These are phyloP conservation scores for Drosophila bocqueti DNA, from an alignment of 1,140 invertebrate genomes.

Conservation along the genomic window DNA sequence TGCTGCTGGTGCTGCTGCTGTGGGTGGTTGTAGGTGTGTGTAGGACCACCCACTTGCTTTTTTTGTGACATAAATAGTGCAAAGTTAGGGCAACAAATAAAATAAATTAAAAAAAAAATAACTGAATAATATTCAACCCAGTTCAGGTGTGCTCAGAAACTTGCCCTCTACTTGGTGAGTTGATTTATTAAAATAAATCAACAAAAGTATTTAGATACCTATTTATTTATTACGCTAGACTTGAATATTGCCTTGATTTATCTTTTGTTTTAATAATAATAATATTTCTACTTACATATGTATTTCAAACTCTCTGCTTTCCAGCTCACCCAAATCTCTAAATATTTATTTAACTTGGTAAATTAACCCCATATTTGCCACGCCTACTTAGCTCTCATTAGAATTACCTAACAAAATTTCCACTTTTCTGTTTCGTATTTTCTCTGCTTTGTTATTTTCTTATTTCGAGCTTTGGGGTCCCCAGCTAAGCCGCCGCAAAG, in stretches of 20 bases:
- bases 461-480: background rate
- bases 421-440: constrained; percentile 22
- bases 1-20: background rate
- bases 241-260: background rate
- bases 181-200: background rate
- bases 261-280: background rate
- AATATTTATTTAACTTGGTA: background rate
- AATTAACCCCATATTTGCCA: constrained; percentile 29
- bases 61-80: constrained; percentile 16
- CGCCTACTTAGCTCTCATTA: constrained; percentile 41
- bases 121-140: constrained; percentile 1
- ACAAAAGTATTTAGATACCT: background rate
- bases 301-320: background rate
- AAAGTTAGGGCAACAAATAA: background rate
- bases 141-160: background rate
- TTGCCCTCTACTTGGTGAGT: too few species aligned
- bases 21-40: constrained; percentile 2
- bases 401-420: constrained; percentile 46
- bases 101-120: background rate
- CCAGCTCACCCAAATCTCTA: background rate
- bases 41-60: constrained; percentile 25
- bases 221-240: background rate
- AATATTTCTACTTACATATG: background rate
- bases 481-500: constrained; percentile 16
- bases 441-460: background rate